These are phyloP conservation scores for Cerceris ruficornis DNA, from an alignment of 2,888 invertebrate genomes.

Conservation along the genomic window DNA sequence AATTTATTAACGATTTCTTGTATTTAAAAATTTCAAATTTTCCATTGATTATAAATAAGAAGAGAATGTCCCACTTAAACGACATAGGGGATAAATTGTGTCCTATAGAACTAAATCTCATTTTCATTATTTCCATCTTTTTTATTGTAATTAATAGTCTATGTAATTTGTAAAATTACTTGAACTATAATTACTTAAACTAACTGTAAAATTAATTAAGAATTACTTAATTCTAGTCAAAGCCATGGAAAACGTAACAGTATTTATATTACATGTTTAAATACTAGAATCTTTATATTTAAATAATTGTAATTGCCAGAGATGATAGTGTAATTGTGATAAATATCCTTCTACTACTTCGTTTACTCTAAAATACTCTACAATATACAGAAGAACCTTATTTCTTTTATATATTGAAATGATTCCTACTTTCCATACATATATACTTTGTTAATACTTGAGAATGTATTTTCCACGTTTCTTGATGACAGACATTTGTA, in stretches of 20 bases:
- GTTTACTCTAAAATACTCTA: constrained; percentile 17
- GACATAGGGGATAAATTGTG: constrained; percentile 29
- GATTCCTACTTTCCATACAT: constrained; percentile 37
- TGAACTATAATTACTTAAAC: constrained; percentile 52
- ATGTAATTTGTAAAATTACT: constrained; percentile 48
- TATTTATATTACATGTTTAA: constrained; percentile 61
- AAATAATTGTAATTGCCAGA: constrained; percentile 51
- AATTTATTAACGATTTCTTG: constrained; percentile 59
- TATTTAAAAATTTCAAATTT: constrained; percentile 56
- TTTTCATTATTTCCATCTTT: constrained; percentile 45
- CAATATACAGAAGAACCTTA: constrained; percentile 17
- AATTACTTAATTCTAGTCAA: constrained; percentile 57
- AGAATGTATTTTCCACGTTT: constrained; percentile 32
- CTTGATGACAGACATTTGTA: constrained; percentile 37
- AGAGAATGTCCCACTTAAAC: constrained; percentile 48
- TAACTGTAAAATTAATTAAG: too few relatives aligned
- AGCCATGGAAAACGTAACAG: constrained; percentile 59
- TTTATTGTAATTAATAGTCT: constrained; percentile 35
- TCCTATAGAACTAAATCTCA: constrained; percentile 35
- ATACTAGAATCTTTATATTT: constrained; percentile 53
- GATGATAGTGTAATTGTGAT: constrained; percentile 32
- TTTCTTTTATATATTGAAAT: constrained; percentile 35
- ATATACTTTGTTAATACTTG: constrained; percentile 36
- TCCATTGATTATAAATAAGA: constrained; percentile 57
- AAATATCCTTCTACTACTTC: constrained; percentile 32